Base-by-base conservation (phyloP, 1,140 invertebrate species). In the Hyles euphorbiae region DNA sequence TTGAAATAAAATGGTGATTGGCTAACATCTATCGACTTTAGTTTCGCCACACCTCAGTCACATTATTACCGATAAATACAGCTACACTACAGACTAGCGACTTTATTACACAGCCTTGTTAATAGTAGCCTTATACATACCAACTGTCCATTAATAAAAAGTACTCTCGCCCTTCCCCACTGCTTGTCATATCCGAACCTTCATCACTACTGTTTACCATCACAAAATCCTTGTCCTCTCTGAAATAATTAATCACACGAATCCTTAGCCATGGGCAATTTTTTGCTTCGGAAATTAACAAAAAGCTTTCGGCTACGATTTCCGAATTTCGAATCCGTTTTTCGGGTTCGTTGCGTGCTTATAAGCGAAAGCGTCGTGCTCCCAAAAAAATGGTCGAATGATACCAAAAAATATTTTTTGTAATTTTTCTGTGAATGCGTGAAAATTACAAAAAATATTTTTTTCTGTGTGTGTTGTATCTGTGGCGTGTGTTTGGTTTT, bases 141-240 rank as follows among this genome's bases (percentile, higher is more conserved):
- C 85, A 88, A 56, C 63, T 70, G 34, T 66, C 65, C 54, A 76
- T 67, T 69, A 88, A 53, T 55, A 76, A 75, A 81, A 77, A 81
- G 73, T 74, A 84, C 55, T 85, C 80, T 59, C 67, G 67, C 49
- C 74, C 78, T 34, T 77, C 78, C 67, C 72, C 76, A 63, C 73
- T 75, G 57, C 69, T 72, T 45, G 68, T 76, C 68, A 72, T 76
- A 60, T 72, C 64, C 4, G 74, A 79, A 47, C 65, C 69, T 51
- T 83, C 81, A 53, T 84, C 83, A 74, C 81, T 81, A 86, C 71
- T 78, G 62, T 83, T 78, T 65, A 76, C 76, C 62, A 73, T 71
- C 56, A 81, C 69, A 80, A 81, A 86, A 54, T 79, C 67, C 66
- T 76, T 82, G 71, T 62, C 69, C 57, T 72, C 68, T 86, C 85